These are phyloP conservation scores for Helobdella robusta DNA, from an alignment of 2,888 invertebrate genomes.

Conservation along the genomic window DNA sequence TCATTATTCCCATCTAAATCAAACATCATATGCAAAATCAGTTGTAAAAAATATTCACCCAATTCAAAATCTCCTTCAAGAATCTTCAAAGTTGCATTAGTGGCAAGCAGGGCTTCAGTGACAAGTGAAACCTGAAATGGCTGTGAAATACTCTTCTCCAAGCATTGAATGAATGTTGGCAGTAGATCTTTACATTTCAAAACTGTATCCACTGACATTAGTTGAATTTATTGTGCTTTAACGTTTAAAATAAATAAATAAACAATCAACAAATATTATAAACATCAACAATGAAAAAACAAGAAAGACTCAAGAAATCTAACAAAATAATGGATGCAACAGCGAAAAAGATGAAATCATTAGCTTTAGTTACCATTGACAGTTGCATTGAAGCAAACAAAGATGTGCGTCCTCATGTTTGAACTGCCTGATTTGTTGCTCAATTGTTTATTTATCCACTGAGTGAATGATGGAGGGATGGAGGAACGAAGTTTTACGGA, in stretches of 20 bases:
- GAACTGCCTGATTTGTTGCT: background rate
- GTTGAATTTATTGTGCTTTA: no score
- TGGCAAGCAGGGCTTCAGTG: slow-evolving; percentile 64
- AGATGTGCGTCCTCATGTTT: background rate
- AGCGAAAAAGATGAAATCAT: no score
- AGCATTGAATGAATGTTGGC: slow-evolving; percentile 61
- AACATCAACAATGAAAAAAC: no score
- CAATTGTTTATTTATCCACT: background rate
- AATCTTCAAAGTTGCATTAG: slow-evolving; percentile 61
- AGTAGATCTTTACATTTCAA: slow-evolving; percentile 50
- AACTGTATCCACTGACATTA: slow-evolving; percentile 46
- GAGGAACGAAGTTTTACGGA: slow-evolving; percentile 56
- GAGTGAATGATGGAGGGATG: background rate
- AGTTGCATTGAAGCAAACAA: background rate
- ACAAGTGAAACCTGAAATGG: slow-evolving; percentile 59
- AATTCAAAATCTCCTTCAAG: slow-evolving; percentile 51
- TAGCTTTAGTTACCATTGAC: no score
- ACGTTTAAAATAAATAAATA: no score
- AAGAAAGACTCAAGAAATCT: no score
- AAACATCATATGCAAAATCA: no score
- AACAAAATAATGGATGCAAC: no score
- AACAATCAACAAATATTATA: no score
- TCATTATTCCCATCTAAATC: no score
- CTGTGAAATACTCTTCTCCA: slow-evolving; percentile 68
- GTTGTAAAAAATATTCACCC: slow-evolving; percentile 38